These are phyloP conservation scores for Quadroppia sp. DNA, from an alignment of 2,888 invertebrate species.

Conservation along the genomic window DNA sequence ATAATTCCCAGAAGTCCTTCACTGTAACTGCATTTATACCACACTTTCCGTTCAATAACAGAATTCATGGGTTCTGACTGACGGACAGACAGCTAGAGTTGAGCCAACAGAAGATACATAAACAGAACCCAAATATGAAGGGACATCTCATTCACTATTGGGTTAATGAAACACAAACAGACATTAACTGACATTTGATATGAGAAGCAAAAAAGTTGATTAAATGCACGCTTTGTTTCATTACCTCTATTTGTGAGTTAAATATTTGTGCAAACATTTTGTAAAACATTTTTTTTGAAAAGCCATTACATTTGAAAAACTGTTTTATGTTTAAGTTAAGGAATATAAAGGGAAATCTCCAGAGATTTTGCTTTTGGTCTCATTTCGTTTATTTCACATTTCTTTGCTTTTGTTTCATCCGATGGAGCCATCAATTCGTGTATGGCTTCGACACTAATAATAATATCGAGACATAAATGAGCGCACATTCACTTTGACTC, in stretches of 20 bases:
- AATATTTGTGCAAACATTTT: conserved; percentile 8
- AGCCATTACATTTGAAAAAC: background rate
- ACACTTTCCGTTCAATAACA: background rate
- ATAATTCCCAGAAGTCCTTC: conserved; percentile 30
- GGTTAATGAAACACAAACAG: background rate
- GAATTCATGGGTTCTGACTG: background rate
- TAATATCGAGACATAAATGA: conserved; percentile 26
- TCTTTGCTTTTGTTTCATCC: background rate
- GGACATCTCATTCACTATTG: background rate
- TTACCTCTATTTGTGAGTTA: no score
- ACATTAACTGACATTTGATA: no score
- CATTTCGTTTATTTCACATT: conserved; percentile 22
- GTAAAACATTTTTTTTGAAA: background rate
- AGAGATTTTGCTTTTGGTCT: conserved; percentile 6
- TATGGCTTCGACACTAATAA: conserved; percentile 20
- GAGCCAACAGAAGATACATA: no score
- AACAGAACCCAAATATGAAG: no score
- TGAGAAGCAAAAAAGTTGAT: no score
- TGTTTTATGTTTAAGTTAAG: background rate
- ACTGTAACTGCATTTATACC: background rate
- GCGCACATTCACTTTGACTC: background rate
- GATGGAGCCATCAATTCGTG: background rate
- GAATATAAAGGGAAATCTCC: conserved; percentile 7
- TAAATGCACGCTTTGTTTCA: no score
- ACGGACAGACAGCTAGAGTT: background rate